A percentile compares a stretch with the other conserved stretches of the same genome.
phyloP scores from a whole-genome alignment of 2,113 vertebrate genomes.

The Myotis lucifugus region DNA sequence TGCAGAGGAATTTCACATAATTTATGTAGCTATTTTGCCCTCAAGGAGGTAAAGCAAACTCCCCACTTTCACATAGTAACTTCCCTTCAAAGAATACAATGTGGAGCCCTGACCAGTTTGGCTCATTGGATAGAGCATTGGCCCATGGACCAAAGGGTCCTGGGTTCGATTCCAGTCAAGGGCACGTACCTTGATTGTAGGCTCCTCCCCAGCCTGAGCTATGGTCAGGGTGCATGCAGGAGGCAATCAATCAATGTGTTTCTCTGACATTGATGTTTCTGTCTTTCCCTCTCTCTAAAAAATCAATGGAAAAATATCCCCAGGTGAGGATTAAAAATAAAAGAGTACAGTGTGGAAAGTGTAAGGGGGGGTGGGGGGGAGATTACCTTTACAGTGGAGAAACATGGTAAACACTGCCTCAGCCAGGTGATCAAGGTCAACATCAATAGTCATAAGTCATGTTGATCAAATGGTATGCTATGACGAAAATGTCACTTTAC shows the following conservation, averaged over 20 bases:
- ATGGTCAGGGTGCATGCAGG: too few relatives aligned
- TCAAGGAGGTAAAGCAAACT: neutral
- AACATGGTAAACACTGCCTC: neutral
- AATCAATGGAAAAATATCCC: too few relatives aligned
- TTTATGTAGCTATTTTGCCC: neutral
- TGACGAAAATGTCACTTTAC: neutral
- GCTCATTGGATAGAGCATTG: too few relatives aligned
- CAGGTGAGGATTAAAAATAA: too few relatives aligned
- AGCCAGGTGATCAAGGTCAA: neutral
- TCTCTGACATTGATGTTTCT: too few relatives aligned
- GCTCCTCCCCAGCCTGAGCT: too few relatives aligned
- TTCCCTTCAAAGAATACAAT: neutral
- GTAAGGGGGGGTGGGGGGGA: accelerated
- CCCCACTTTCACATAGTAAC: neutral
- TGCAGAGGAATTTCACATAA: neutral
- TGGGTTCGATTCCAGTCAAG: too few relatives aligned
- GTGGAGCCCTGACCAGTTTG: too few relatives aligned
- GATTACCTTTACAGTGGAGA: neutral
- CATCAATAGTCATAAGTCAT: neutral
- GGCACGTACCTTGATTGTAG: too few relatives aligned
- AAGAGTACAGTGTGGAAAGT: neutral
- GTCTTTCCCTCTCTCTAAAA: too few relatives aligned
- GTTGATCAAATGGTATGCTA: neutral
- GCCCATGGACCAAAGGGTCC: too few relatives aligned
- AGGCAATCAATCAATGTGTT: too few relatives aligned